phyloP scores from a whole-genome alignment of 2,113 vertebrate genomes.

The Jaculus jaculus region DNA sequence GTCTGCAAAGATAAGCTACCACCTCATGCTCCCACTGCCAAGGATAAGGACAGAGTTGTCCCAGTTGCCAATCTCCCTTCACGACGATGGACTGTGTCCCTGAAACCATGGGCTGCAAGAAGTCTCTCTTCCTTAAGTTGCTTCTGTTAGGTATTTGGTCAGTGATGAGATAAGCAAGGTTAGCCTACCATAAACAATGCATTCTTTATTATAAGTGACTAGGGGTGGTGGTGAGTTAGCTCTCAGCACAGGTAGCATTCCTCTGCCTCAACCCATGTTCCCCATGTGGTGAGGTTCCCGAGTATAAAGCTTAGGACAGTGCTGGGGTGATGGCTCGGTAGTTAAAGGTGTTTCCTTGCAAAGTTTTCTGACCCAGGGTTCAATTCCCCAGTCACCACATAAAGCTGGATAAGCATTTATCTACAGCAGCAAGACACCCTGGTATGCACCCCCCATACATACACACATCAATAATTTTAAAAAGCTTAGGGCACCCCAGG shows the following conservation, averaged over 20 bases:
- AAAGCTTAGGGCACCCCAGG: neutral
- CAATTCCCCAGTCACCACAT: too few relatives aligned
- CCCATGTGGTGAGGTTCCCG: neutral
- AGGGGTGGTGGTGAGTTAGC: neutral
- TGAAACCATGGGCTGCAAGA: neutral
- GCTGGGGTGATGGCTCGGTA: too few relatives aligned
- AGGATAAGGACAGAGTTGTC: neutral
- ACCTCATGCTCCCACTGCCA: neutral
- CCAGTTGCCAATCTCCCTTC: neutral
- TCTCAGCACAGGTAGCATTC: neutral
- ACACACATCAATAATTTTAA: too few relatives aligned
- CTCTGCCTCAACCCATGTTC: neutral
- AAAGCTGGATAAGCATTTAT: too few relatives aligned
- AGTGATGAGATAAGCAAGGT: neutral
- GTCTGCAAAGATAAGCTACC: neutral
- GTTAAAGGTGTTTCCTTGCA: too few relatives aligned
- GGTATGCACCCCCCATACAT: neutral
- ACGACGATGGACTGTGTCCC: too few relatives aligned
- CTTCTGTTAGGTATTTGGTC: neutral
- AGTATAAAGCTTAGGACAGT: neutral
- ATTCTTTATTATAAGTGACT: neutral
- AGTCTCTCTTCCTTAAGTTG: neutral
- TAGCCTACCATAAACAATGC: neutral
- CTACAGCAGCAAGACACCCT: neutral
- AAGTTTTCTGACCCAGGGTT: too few relatives aligned